These are phyloP conservation scores for Tetheella fluctuosa DNA, from an alignment of 2,888 invertebrate species.

Conservation along the genomic window DNA sequence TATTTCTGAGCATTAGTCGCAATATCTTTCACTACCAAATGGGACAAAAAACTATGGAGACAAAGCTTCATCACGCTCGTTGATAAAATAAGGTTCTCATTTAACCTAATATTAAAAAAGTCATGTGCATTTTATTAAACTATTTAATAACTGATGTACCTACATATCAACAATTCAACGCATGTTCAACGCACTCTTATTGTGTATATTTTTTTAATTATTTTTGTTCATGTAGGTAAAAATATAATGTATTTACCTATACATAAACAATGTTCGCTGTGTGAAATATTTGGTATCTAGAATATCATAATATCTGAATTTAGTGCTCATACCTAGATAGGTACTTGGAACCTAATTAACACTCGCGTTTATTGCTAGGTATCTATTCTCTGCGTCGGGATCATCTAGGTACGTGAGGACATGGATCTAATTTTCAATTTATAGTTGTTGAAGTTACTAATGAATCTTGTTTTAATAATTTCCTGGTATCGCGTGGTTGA, in stretches of 20 bases:
- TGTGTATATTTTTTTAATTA: no score
- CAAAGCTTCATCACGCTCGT: background rate
- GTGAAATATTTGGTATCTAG: background rate
- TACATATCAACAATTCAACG: no score
- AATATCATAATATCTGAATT: background rate
- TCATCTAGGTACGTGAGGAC: background rate
- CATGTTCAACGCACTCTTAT: no score
- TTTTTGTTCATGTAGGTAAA: no score
- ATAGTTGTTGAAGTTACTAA: background rate
- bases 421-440: conserved; percentile 8
- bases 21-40: conserved; percentile 48
- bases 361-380: background rate
- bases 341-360: background rate
- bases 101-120: background rate
- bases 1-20: conserved; percentile 49
- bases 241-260: no score
- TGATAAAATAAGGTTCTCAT: background rate
- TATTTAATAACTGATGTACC: no score
- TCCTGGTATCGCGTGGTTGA: background rate
- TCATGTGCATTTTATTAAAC: no score
- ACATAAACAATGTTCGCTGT: background rate
- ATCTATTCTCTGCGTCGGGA: background rate
- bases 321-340: background rate
- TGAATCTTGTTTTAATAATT: background rate
- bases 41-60: conserved; percentile 32